Evolutionary conservation across 2,888 invertebrate genomes (phyloP), one percentile per base, ranked within the genome.

Genomic region (Sycophila texana): DNA sequence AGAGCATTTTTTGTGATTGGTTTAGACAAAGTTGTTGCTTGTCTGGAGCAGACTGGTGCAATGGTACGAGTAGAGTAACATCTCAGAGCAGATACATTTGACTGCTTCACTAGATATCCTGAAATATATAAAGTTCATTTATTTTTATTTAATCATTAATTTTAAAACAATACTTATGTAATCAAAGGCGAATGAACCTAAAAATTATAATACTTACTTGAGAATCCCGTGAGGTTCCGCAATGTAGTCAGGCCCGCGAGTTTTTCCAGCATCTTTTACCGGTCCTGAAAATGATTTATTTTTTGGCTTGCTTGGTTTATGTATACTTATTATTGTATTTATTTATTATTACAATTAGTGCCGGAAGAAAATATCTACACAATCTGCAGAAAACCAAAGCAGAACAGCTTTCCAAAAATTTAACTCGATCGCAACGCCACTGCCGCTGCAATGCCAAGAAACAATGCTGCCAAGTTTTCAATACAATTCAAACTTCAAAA

Each of bases 141-240:
- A 60, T 66, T 18, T 57, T 53, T 71, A 47, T 61, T 67, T 51
- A 58, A 13, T 18, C 1, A 10, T 39, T 10, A 60, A 55, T 20
- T 67, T 51, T 51, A 65, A 20, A 71, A 39, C 39, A 73, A 73
- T 51, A 71, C 26, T 79, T 82, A 82, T 80, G 39, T 80, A 82
- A 82, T 30, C 22, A 7, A 72, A 13, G 10, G 10, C 18, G 67
- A 77, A 53, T 58, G 30, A 77, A 72, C 71, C 60, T 74, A 65
- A 74, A 78, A 16, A 22, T 18, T 14, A 47, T 51, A 7, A 57
- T 63, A 74, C 82, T 80, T 49, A 82, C 82, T 82, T 63, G 80
- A 76, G n/a, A 82, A 57, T 57, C 65, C 58, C 5, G 74, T 74
- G 10, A 80, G 66, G 18, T 61, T 74, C 22, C 76, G 53, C 12